Evolutionary conservation across 2,888 invertebrate genomes (phyloP).

Genomic region (Sinopyrophorus schimmeli): DNA sequence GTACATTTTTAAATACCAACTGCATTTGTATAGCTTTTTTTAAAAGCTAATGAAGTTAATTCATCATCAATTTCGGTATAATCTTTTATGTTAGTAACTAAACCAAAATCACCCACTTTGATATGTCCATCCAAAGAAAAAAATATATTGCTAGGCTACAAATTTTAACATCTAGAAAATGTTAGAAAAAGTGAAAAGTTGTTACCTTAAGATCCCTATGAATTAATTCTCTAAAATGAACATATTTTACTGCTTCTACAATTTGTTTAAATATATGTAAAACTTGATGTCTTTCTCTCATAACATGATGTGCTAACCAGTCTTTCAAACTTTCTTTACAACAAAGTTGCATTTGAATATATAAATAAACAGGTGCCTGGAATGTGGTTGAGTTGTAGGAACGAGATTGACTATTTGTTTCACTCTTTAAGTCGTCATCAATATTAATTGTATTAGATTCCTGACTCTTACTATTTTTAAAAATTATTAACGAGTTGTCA

Average conservation of each 20-base stretch:
- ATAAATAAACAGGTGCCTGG: slow-evolving; percentile 72
- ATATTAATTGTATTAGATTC: too few species aligned
- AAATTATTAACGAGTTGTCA: slow-evolving; percentile 40
- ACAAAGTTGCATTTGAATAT: slow-evolving; percentile 98
- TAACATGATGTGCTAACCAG: slow-evolving; percentile 73
- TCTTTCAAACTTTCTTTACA: slow-evolving; percentile 85
- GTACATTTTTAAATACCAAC: slow-evolving; percentile 15
- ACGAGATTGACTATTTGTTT: too few species aligned
- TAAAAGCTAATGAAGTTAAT: not conserved
- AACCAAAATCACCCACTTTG: slow-evolving; percentile 97
- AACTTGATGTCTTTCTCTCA: slow-evolving; percentile 59
- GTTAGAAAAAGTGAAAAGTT: not conserved
- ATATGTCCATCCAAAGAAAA: slow-evolving; percentile 88
- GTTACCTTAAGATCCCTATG: slow-evolving; percentile 92
- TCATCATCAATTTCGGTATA: slow-evolving; percentile 50
- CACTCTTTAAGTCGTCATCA: too few species aligned
- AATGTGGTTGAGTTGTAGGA: too few species aligned
- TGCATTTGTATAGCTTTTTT: slow-evolving; percentile 27
- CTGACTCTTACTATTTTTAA: slow-evolving; percentile 35
- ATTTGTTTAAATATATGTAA: slow-evolving; percentile 85
- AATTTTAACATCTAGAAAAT: slow-evolving; percentile 32
- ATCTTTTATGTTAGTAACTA: slow-evolving; percentile 87
- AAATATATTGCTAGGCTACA: slow-evolving; percentile 86
- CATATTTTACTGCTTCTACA: slow-evolving; percentile 92
- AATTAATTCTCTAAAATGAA: slow-evolving; percentile 89